These are phyloP conservation scores for Seriola aureovittata DNA, from an alignment of 2,113 vertebrate genomes.

Conservation along the genomic window DNA sequence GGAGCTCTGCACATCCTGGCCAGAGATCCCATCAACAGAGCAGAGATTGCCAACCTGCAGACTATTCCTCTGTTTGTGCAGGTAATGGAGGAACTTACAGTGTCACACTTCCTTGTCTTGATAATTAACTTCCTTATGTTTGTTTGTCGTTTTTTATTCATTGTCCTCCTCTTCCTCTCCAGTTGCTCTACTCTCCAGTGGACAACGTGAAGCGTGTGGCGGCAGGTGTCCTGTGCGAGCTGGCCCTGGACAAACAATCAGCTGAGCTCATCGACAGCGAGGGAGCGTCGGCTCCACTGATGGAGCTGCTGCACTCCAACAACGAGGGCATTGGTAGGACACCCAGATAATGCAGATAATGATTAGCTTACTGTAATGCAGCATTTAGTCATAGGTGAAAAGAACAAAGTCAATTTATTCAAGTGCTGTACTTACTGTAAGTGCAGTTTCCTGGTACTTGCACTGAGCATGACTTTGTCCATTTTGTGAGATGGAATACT, in stretches of 20 bases:
- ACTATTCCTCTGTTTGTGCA: conserved; percentile 97
- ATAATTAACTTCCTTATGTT: neutral
- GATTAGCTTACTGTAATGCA: conserved; percentile 26
- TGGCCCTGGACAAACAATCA: conserved; percentile 94
- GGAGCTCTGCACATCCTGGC: conserved; percentile 97
- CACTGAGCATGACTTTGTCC: neutral
- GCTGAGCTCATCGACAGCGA: conserved; percentile 92
- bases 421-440: conserved; percentile 36
- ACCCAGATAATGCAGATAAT: neutral
- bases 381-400: conserved; percentile 24
- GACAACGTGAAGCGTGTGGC: conserved; percentile 98
- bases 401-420: conserved; percentile 27
- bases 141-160: neutral
- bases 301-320: conserved; percentile 95
- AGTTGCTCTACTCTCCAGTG: conserved; percentile 96
- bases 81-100: conserved; percentile 76
- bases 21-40: conserved; percentile 91
- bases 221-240: conserved; percentile 94
- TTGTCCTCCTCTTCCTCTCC: neutral
- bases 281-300: conserved; percentile 94
- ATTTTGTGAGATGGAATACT: neutral
- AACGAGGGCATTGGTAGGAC: conserved; percentile 97
- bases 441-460: conserved; percentile 39
- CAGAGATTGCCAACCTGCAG: conserved; percentile 90
- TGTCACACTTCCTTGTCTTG: neutral